Evolutionary conservation across 2,888 invertebrate species (phyloP), one percentile per base, ranked within the genome.

Genomic region (Polymixis lichenea): DNA sequence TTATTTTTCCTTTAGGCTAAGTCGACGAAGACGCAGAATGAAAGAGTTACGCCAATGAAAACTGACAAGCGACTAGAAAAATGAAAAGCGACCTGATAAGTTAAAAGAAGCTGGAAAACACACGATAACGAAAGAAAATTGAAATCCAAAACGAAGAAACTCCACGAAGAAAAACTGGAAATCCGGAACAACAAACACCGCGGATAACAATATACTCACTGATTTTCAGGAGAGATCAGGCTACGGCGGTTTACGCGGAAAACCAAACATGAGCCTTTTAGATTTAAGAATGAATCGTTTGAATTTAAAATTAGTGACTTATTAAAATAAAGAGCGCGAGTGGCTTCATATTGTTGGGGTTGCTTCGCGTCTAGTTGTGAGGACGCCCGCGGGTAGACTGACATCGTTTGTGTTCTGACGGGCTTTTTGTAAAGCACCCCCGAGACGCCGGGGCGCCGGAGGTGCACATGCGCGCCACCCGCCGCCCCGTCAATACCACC

Each of bases 381-480:
- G 88, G 92, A 91, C 90, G 90, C 84, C 87, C 92, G 92, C 94
- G 93, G 89, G 89, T 91, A 88, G 92, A 96, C 95, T 96, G 95
- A 89, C 93, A 91, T 84, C 88, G 91, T 87, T 89, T 89, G 91
- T 92, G 92, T 92, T 91, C 89, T 86, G 94, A 88, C 94, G 92
- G 93, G 91, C 91, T 92, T 60, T 94, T 94, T 93, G 92, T 95
- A 95, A 89, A 91, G 91, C 91, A 90, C 93, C 94, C 93, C 93
- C 93, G 95, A 96, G 96, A 96, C 96, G 92, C 93, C 88, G 91
- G 91, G 96, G 96, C 96, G 96, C 96, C 96, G 90, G 83, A 87
- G 91, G 88, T 89, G 94, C 95, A 95, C 95, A 95, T 95, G 96
- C 96, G 96, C 95, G 94, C 90, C 85, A 87, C 89, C 89, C 88